phyloP scores from a whole-genome alignment of 2,888 invertebrate genomes.

The Oscheius onirici region DNA sequence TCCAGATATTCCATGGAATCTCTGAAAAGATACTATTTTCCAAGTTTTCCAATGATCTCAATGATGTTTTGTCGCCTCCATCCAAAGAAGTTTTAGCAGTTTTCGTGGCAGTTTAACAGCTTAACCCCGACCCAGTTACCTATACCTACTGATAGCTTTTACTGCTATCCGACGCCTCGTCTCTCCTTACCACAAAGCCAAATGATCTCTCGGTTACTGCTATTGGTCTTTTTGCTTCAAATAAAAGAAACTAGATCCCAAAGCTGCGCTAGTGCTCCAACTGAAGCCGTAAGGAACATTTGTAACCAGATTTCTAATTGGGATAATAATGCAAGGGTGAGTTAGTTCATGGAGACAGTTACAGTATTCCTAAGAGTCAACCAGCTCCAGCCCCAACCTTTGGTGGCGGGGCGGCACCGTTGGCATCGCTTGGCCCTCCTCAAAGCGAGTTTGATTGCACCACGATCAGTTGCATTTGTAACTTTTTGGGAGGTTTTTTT shows the following conservation, averaged over 20 bases:
- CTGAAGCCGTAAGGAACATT: background rate
- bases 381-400: background rate
- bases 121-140: background rate
- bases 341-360: background rate
- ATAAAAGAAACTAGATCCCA: background rate
- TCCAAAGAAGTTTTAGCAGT: too few relatives aligned
- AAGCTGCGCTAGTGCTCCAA: background rate
- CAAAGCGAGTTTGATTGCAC: background rate
- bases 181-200: background rate
- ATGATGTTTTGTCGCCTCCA: too few relatives aligned
- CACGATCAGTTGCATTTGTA: slow-evolving; percentile 59
- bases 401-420: too few relatives aligned
- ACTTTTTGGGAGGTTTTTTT: slow-evolving; percentile 37
- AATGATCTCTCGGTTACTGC: background rate
- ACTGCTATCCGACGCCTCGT: background rate
- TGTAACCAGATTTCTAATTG: background rate
- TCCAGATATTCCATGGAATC: too few relatives aligned
- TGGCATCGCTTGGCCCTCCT: background rate
- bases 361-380: background rate
- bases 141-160: background rate
- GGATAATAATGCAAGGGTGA: slow-evolving; percentile 1
- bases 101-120: background rate
- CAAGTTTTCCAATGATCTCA: too few relatives aligned
- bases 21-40: too few relatives aligned
- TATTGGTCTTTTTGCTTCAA: background rate